Conservation (phyloP, 2,888 invertebrate species). For the Papilio protenor region DNA sequence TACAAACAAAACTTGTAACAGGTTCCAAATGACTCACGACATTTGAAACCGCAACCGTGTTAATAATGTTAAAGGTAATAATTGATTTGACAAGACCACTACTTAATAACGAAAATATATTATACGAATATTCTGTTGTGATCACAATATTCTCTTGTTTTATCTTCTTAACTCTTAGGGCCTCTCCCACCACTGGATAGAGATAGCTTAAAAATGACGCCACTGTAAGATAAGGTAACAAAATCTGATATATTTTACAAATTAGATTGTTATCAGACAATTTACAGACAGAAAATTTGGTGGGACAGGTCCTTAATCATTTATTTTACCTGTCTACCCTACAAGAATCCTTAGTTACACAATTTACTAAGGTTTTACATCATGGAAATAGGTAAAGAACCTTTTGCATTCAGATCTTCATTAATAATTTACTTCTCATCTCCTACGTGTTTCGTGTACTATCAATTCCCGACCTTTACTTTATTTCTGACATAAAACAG, state of each 20-base stretch:
- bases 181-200: too few species aligned
- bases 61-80: background rate
- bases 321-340: too few species aligned
- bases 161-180: background rate
- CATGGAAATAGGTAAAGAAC: background rate
- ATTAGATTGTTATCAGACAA: too few species aligned
- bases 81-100: background rate
- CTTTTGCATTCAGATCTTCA: background rate
- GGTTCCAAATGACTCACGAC: background rate
- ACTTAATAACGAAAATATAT: background rate
- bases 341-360: too few species aligned
- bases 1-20: background rate
- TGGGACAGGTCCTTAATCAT: too few species aligned
- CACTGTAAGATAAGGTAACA: too few species aligned
- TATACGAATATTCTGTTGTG: background rate
- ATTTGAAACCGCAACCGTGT: background rate
- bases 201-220: too few species aligned
- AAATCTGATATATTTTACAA: too few species aligned
- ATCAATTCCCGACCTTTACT: background rate
- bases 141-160: background rate
- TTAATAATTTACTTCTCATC: constrained; percentile 9
- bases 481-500: background rate
- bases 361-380: background rate
- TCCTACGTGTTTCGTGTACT: background rate
- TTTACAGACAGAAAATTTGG: too few species aligned